Evolutionary conservation across 1,140 invertebrate genomes (phyloP).

Genomic region (Mya arenaria): DNA sequence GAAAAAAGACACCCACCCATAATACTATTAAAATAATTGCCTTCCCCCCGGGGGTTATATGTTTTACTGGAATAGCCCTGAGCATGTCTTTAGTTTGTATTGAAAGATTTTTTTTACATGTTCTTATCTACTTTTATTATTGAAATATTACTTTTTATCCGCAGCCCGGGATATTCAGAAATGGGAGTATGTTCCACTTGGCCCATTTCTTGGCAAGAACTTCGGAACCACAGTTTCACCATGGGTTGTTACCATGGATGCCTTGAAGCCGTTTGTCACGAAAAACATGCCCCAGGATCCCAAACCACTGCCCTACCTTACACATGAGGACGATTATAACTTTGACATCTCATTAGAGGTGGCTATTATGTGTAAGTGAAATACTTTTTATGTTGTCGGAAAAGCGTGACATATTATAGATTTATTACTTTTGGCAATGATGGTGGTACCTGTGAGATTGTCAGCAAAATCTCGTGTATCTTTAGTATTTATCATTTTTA

Average conservation of each 20-base stretch:
- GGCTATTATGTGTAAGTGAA: conserved; percentile 89
- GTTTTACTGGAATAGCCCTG: no score
- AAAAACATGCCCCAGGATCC: conserved; percentile 92
- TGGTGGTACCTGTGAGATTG: no score
- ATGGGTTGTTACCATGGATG: conserved; percentile 98
- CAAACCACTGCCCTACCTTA: conserved; percentile 92
- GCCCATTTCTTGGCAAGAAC: conserved; percentile 98
- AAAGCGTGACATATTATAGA: no score
- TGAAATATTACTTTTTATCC: conserved; percentile 57
- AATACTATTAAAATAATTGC: no score
- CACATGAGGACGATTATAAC: conserved; percentile 92
- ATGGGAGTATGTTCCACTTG: conserved; percentile 99
- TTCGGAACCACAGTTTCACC: conserved; percentile 97
- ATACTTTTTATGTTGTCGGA: neutral
- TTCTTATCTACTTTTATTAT: neutral
- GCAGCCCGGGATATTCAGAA: conserved; percentile 99
- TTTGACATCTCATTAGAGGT: conserved; percentile 98
- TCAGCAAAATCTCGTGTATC: no score
- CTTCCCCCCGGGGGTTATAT: no score
- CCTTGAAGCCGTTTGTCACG: conserved; percentile 92
- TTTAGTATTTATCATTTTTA: no score
- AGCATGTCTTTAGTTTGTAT: no score
- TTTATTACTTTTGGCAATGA: no score
- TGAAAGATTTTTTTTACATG: no score
- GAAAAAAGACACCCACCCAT: no score